Evolutionary conservation across 2,113 vertebrate species (phyloP).

Genomic region (Amphilophus citrinellus): DNA sequence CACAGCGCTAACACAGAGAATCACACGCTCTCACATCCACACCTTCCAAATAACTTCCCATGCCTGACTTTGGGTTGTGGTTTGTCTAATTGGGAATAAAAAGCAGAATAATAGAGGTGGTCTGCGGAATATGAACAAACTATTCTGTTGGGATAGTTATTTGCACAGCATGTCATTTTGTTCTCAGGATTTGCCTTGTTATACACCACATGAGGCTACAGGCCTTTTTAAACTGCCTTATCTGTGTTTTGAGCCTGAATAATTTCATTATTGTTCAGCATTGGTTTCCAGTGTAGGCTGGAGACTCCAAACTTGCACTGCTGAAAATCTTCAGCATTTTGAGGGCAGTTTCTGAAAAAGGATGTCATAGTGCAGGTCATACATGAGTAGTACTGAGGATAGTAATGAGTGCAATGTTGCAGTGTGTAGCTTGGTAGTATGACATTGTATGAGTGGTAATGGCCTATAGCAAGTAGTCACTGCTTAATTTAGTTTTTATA

Average conservation of each 20-base stretch:
- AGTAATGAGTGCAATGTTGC: background rate
- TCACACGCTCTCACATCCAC: fast-evolving
- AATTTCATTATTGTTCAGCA: constrained; percentile 12
- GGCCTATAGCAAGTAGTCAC: too few relatives aligned
- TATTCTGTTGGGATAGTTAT: background rate
- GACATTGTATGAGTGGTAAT: background rate
- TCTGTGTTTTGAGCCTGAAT: constrained; percentile 10
- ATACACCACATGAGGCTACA: constrained; percentile 9
- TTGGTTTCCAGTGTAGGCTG: background rate
- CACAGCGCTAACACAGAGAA: background rate
- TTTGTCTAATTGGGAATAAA: background rate
- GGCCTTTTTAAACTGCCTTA: background rate
- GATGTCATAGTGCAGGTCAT: background rate
- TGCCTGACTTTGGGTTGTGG: background rate
- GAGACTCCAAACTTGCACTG: background rate
- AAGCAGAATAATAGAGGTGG: background rate
- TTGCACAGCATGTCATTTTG: constrained; percentile 19
- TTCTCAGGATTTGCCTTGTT: constrained; percentile 1
- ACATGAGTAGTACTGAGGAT: background rate
- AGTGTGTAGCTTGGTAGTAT: background rate
- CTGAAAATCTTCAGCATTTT: background rate
- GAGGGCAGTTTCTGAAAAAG: background rate
- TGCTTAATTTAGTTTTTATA: background rate
- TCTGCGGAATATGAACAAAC: background rate
- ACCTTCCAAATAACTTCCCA: background rate